Percentiles rank a stretch among this genome's conserved stretches.
These are phyloP conservation scores for Formicarius rufipectus DNA, from an alignment of 2,113 vertebrate genomes.

Conservation along the genomic window DNA sequence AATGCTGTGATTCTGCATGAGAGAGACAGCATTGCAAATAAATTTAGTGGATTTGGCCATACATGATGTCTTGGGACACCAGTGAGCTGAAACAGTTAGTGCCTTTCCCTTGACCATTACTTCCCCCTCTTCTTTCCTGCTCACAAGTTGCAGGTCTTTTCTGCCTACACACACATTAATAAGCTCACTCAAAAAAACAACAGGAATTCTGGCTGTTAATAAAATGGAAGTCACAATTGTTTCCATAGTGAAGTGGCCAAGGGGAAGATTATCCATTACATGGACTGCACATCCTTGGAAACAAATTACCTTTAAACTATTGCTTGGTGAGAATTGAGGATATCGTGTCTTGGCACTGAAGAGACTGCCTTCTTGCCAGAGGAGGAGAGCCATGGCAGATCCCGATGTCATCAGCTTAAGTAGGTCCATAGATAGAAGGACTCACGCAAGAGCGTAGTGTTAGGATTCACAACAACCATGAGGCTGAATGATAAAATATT, in stretches of 20 bases:
- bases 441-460: background rate
- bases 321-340: background rate
- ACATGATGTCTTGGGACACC: background rate
- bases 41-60: background rate
- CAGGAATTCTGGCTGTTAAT: background rate
- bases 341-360: background rate
- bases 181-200: background rate
- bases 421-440: background rate
- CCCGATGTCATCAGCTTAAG: rapidly evolving
- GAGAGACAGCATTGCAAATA: background rate
- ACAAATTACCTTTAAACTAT: background rate
- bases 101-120: background rate
- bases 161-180: background rate
- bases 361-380: background rate
- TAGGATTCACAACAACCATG: background rate
- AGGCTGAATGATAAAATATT: background rate
- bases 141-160: background rate
- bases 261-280: background rate
- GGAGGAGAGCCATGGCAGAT: background rate
- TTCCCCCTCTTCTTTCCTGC: background rate
- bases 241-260: background rate
- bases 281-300: background rate
- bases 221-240: background rate
- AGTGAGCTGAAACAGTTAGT: background rate
- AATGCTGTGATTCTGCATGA: background rate